Percentiles rank a stretch among this genome's conserved stretches.
Conservation (phyloP, 2,113 vertebrate genomes). For the Saiga tatarica region DNA sequence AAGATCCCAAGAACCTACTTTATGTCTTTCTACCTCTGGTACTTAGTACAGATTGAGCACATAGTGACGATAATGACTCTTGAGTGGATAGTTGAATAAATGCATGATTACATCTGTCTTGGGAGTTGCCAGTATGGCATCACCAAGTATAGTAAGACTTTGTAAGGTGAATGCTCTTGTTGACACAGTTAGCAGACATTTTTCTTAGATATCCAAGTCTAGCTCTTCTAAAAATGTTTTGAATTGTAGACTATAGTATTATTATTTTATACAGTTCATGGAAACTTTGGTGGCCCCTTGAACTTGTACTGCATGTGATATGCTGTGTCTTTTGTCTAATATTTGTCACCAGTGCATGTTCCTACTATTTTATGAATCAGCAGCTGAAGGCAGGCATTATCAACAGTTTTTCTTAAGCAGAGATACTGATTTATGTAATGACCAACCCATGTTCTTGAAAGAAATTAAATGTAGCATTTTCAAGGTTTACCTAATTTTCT, state of each 20-base stretch:
- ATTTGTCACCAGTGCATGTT: background rate
- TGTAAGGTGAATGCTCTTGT: background rate
- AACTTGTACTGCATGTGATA: background rate
- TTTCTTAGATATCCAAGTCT: background rate
- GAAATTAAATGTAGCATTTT: background rate
- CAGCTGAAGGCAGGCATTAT: background rate
- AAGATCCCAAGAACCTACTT: background rate
- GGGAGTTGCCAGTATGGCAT: accelerated
- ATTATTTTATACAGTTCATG: background rate
- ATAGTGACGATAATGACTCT: too few relatives aligned
- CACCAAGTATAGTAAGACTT: background rate
- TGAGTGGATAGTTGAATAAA: background rate
- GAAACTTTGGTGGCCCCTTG: background rate
- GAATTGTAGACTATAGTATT: background rate
- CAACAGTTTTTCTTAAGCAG: background rate
- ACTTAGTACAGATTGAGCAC: background rate
- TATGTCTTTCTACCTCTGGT: background rate
- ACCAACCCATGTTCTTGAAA: background rate
- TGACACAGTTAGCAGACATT: background rate
- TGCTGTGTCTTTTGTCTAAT: background rate
- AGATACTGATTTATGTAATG: background rate
- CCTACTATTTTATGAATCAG: background rate
- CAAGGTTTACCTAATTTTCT: background rate
- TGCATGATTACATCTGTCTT: background rate
- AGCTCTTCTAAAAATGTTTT: background rate